Percentiles rank a stretch among this genome's conserved stretches.
Conservation (phyloP, 2,888 invertebrate genomes). For the Neoascia interrupta region DNA sequence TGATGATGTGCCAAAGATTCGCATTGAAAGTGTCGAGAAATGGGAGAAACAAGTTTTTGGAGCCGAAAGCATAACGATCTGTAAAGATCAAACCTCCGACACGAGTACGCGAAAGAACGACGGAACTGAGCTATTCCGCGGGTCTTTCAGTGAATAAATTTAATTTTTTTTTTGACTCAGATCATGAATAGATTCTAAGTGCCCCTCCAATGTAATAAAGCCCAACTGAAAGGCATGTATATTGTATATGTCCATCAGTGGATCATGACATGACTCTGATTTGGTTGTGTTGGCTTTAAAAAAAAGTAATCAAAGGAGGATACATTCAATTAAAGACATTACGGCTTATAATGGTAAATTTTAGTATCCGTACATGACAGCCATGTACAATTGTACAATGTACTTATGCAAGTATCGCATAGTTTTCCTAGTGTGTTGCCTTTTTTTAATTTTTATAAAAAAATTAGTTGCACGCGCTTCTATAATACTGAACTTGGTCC, state of each 20-base stretch:
- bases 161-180: not conserved
- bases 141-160: not conserved
- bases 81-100: too few relatives aligned
- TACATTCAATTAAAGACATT: conserved; percentile 58
- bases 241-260: too few relatives aligned
- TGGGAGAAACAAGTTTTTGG: too few relatives aligned
- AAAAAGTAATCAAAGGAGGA: conserved; percentile 47
- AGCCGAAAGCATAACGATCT: too few relatives aligned
- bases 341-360: conserved; percentile 2
- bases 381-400: not conserved
- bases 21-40: too few relatives aligned
- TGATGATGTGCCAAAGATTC: too few relatives aligned
- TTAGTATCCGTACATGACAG: too few relatives aligned
- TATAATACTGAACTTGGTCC: not conserved
- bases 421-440: too few relatives aligned
- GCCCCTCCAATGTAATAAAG: conserved; percentile 12
- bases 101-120: too few relatives aligned
- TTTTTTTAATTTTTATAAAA: conserved; percentile 4
- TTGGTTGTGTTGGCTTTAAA: conserved; percentile 31
- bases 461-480: conserved; percentile 44
- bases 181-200: conserved; percentile 11
- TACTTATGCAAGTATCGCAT: too few relatives aligned
- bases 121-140: too few relatives aligned
- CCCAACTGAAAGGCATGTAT: conserved; percentile 2
- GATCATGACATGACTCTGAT: conserved; percentile 33